These are phyloP conservation scores for Megastigmus dorsalis DNA, from an alignment of 2,888 invertebrate species.

Conservation along the genomic window DNA sequence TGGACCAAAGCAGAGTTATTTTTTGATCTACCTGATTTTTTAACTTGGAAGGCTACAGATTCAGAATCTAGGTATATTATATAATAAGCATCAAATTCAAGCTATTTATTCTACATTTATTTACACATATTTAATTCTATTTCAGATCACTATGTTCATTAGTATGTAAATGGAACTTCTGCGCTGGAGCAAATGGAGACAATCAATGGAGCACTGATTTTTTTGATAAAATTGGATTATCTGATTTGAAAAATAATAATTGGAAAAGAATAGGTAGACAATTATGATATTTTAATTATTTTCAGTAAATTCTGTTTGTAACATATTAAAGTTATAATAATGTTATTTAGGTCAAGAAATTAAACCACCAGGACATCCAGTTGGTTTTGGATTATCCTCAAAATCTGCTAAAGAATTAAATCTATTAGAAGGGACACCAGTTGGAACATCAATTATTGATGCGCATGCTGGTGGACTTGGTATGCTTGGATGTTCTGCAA, in stretches of 20 bases:
- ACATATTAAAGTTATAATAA: slow-evolving; percentile 42
- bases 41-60: slow-evolving; percentile 94
- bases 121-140: slow-evolving; percentile 49
- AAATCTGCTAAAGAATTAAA: slow-evolving; percentile 83
- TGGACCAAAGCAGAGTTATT: slow-evolving; percentile 85
- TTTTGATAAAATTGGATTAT: slow-evolving; percentile 83
- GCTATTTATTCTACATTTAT: background rate
- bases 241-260: slow-evolving; percentile 82
- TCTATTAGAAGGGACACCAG: slow-evolving; percentile 83
- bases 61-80: slow-evolving; percentile 78
- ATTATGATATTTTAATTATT: background rate
- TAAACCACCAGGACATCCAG: slow-evolving; percentile 82
- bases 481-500: slow-evolving; percentile 82
- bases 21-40: slow-evolving; percentile 94
- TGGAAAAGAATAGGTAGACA: slow-evolving; percentile 81
- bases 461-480: slow-evolving; percentile 96
- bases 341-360: slow-evolving; percentile 75
- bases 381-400: slow-evolving; percentile 80
- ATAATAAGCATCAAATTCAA: background rate
- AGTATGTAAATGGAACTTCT: slow-evolving; percentile 96
- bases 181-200: slow-evolving; percentile 78
- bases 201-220: slow-evolving; percentile 85
- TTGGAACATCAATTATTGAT: slow-evolving; percentile 94
- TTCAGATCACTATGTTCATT: slow-evolving; percentile 91
- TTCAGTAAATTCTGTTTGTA: slow-evolving; percentile 2